A percentile compares a stretch with the other conserved stretches of the same genome.
Conservation (phyloP, 2,888 invertebrate genomes). For the Celastrina argiolus region DNA sequence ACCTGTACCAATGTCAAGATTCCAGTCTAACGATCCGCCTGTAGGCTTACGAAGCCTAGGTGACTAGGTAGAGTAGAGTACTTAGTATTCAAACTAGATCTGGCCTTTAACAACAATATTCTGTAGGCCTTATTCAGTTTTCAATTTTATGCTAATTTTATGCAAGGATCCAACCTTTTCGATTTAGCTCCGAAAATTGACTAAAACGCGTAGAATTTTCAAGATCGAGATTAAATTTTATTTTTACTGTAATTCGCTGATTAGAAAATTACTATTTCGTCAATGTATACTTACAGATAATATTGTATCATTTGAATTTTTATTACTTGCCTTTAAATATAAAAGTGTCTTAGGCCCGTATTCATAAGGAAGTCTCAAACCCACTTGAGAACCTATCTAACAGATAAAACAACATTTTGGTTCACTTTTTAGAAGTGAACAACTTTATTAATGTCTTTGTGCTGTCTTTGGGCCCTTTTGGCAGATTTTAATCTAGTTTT, state of each 20-base stretch:
- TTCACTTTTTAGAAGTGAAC: no score
- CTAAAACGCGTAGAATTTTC: neutral
- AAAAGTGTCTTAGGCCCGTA: no score
- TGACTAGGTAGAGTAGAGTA: neutral
- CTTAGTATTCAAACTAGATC: conserved; percentile 2
- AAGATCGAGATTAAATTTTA: neutral
- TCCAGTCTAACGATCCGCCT: neutral
- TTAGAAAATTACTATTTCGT: neutral
- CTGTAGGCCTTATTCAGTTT: neutral
- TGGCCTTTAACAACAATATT: neutral
- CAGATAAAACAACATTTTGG: no score
- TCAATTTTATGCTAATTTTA: conserved; percentile 1
- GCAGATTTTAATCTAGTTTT: no score
- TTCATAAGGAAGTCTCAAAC: no score
- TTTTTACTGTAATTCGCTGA: neutral
- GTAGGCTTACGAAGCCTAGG: neutral
- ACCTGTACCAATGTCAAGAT: neutral
- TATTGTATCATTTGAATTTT: neutral
- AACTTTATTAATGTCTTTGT: no score
- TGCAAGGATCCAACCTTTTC: neutral
- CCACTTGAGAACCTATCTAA: no score
- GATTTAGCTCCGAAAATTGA: neutral
- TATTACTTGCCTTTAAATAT: no score
- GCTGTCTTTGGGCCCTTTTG: no score
- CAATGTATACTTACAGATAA: neutral